These are phyloP conservation scores for Sweltsa coloradensis DNA, from an alignment of 1,140 invertebrate species.

Conservation along the genomic window DNA sequence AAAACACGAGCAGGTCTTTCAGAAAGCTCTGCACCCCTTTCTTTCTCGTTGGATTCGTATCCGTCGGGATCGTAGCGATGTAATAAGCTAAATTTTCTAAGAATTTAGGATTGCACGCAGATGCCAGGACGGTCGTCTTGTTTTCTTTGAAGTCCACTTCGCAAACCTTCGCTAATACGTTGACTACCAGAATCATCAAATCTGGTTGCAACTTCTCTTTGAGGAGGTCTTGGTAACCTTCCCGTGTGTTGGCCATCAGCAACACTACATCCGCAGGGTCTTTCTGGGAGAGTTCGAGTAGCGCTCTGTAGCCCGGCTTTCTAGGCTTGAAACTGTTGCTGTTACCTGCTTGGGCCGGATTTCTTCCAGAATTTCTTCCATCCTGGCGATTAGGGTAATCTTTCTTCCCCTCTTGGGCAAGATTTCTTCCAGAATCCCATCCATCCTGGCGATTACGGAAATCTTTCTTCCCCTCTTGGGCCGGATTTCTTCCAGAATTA, in stretches of 20 bases:
- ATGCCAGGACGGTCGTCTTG: slow-evolving; percentile 27
- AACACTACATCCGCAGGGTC: slow-evolving; percentile 12
- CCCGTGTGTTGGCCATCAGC: background rate
- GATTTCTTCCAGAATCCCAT: no score
- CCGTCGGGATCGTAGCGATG: slow-evolving; percentile 1
- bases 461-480: no score
- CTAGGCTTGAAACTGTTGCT: no score
- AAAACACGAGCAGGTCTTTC: slow-evolving; percentile 3
- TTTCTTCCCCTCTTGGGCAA: no score
- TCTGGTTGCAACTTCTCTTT: slow-evolving; percentile 11
- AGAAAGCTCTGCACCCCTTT: background rate
- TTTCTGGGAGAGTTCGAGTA: slow-evolving; percentile 15
- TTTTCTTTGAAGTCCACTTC: slow-evolving; percentile 26
- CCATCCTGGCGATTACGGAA: no score
- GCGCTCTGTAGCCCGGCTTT: slow-evolving; percentile 13
- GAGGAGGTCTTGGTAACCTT: slow-evolving; percentile 13
- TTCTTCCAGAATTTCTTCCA: no score
- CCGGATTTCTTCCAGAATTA: no score
- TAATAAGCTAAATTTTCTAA: slow-evolving; percentile 15
- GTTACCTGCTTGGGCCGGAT: no score
- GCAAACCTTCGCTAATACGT: slow-evolving; percentile 28
- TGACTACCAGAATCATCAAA: slow-evolving; percentile 16
- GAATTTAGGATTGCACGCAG: slow-evolving; percentile 28
- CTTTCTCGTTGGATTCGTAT: background rate
- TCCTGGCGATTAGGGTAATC: no score